Conservation (phyloP, 2,113 vertebrate species). For the Perca fluviatilis region DNA sequence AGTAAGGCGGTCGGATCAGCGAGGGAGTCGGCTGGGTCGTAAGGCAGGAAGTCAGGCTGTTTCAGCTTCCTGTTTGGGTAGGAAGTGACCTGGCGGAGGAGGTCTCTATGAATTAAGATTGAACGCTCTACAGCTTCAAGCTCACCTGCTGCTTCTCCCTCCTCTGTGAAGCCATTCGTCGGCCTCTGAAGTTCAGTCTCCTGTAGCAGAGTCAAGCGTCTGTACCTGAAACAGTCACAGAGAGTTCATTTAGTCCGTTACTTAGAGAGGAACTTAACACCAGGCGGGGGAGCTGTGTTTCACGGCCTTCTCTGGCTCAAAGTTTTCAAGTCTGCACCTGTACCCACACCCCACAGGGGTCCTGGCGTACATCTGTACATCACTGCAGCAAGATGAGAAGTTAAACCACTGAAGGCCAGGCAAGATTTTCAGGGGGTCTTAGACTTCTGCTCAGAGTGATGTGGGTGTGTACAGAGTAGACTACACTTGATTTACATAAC, state of each 20-base stretch:
- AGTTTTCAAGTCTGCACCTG: too few species aligned
- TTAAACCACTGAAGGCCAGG: too few species aligned
- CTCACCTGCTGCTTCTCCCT: conserved; percentile 87
- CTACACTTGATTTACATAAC: not conserved
- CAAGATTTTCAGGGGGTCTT: too few species aligned
- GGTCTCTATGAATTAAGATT: conserved; percentile 91
- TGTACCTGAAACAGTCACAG: conserved; percentile 63
- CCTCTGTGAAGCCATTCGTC: conserved; percentile 79
- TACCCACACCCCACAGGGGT: too few species aligned
- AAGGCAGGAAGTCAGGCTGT: conserved; percentile 86
- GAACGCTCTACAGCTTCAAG: conserved; percentile 90
- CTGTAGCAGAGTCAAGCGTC: conserved; percentile 58
- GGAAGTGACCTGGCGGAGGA: conserved; percentile 92
- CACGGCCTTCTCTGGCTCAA: too few species aligned
- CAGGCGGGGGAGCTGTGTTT: too few species aligned
- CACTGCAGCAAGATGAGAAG: too few species aligned
- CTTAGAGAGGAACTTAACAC: too few species aligned
- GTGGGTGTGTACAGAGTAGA: not conserved
- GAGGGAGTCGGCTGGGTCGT: conserved; percentile 77
- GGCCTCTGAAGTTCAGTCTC: conserved; percentile 78
- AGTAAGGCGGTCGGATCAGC: conserved; percentile 4
- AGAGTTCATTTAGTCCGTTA: not conserved
- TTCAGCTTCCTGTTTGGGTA: conserved; percentile 93
- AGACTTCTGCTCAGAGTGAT: not conserved
- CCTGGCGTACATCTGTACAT: too few species aligned